Evolutionary conservation across 1,140 invertebrate species (phyloP).

Genomic region (Cephus cinctus): DNA sequence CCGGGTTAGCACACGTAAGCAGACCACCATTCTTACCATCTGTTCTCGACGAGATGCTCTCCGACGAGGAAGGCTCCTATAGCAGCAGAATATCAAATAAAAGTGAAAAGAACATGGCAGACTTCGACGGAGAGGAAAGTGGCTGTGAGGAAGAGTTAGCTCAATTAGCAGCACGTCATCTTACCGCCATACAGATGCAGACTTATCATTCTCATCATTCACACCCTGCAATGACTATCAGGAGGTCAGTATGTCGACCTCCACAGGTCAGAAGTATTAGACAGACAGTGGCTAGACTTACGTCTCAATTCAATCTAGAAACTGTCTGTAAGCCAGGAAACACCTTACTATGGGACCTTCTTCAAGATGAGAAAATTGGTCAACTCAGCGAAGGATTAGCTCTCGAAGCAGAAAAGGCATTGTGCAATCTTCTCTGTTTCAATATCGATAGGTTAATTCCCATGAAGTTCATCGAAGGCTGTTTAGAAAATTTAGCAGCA

Average conservation of each 20-base stretch:
- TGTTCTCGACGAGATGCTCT: constrained; percentile 64
- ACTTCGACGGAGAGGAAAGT: constrained; percentile 91
- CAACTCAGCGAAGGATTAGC: constrained; percentile 85
- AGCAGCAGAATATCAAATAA: constrained; percentile 89
- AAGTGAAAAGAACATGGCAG: constrained; percentile 93
- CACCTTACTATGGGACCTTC: constrained; percentile 89
- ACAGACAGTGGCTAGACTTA: constrained; percentile 43
- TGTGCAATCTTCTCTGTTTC: constrained; percentile 86
- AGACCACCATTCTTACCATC: constrained; percentile 45
- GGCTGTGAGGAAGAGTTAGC: constrained; percentile 85
- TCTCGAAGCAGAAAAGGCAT: constrained; percentile 86
- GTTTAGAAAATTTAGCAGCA: constrained; percentile 83
- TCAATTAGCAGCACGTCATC: constrained; percentile 65
- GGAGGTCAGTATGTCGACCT: constrained; percentile 39
- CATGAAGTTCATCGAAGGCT: constrained; percentile 94
- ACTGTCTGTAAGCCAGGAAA: constrained; percentile 85
- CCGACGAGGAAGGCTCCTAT: constrained; percentile 76
- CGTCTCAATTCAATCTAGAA: constrained; percentile 67
- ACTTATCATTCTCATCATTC: constrained; percentile 48
- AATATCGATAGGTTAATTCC: constrained; percentile 84
- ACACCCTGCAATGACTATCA: constrained; percentile 39
- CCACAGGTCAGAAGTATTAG: constrained; percentile 32
- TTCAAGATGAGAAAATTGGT: constrained; percentile 87
- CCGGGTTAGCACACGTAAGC: constrained; percentile 50
- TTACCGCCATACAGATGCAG: constrained; percentile 54